A percentile compares a stretch with the other conserved stretches of the same genome.
These are phyloP conservation scores for Labroides dimidiatus DNA, from an alignment of 2,797 vertebrate genomes.

Conservation along the genomic window DNA sequence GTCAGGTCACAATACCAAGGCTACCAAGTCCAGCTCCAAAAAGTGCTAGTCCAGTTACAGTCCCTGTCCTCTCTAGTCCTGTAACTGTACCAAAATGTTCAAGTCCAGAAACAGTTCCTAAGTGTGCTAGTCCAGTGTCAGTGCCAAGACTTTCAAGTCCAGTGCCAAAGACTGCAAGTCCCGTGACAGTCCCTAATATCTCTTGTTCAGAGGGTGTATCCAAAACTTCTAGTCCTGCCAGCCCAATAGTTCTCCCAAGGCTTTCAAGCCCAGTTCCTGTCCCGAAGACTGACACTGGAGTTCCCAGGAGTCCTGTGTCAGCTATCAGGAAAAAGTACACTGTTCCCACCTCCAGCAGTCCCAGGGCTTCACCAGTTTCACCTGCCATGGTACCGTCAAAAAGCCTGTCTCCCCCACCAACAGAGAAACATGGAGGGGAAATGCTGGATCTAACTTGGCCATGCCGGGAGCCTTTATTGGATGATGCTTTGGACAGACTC, in stretches of 20 bases:
- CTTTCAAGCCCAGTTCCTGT: constrained; percentile 56
- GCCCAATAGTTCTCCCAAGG: constrained; percentile 24
- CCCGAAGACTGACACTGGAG: constrained; percentile 37
- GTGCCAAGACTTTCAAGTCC: constrained; percentile 64
- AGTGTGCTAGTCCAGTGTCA: constrained; percentile 54
- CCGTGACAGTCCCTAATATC: constrained; percentile 43
- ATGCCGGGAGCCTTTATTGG: constrained; percentile 64
- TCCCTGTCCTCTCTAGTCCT: constrained; percentile 27
- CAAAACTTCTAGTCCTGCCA: constrained; percentile 47
- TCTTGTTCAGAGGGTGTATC: constrained; percentile 15
- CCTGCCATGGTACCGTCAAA: constrained; percentile 16
- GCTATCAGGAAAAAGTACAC: constrained; percentile 61
- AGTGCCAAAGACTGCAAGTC: constrained; percentile 53
- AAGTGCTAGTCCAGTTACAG: constrained; percentile 44
- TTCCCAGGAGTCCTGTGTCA: constrained; percentile 55
- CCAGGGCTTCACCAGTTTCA: constrained; percentile 59
- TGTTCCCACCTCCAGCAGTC: constrained; percentile 47
- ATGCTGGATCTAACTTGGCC: constrained; percentile 68
- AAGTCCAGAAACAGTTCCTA: constrained; percentile 53
- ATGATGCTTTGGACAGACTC: constrained; percentile 74
- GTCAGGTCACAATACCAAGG: constrained; percentile 45
- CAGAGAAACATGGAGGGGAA: constrained; percentile 37
- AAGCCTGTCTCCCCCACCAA: constrained; percentile 20
- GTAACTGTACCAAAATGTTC: constrained; percentile 31
- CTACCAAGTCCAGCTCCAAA: constrained; percentile 57